phyloP scores from a whole-genome alignment of 2,888 invertebrate genomes.

The Nineta flava region DNA sequence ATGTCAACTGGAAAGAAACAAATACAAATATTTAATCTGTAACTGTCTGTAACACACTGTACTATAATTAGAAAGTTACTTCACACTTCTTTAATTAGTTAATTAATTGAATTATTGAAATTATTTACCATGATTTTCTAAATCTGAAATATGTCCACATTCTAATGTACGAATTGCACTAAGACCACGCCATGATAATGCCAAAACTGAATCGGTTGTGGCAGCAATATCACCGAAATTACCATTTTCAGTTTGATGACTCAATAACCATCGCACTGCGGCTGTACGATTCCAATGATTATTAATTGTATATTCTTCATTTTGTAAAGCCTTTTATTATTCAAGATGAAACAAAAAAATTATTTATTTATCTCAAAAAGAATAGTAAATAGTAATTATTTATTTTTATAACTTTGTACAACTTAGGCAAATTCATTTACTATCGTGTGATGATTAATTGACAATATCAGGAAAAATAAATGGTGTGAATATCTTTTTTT shows the following conservation, averaged over 20 bases:
- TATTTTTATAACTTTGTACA: not conserved
- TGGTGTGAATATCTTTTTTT: too few species aligned
- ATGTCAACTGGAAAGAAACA: constrained; percentile 2
- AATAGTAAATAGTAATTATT: too few species aligned
- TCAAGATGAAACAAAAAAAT: constrained; percentile 9
- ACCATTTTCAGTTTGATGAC: constrained; percentile 58
- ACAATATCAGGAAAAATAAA: too few species aligned
- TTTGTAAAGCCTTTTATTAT: constrained; percentile 48
- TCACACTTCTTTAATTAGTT: too few species aligned
- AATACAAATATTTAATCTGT: too few species aligned
- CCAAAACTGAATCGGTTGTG: constrained; percentile 67
- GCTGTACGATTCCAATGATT: constrained; percentile 63
- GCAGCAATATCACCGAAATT: constrained; percentile 61
- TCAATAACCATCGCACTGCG: constrained; percentile 57
- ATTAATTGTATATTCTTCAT: constrained; percentile 50
- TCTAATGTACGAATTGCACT: constrained; percentile 45
- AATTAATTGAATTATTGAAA: not conserved
- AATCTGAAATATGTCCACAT: constrained; percentile 28
- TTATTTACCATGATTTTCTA: constrained; percentile 31
- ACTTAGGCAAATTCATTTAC: not conserved
- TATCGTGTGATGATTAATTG: not conserved
- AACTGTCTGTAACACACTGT: too few species aligned
- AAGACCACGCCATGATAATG: constrained; percentile 54
- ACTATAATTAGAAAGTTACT: too few species aligned
- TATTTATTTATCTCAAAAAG: too few species aligned